Evolutionary conservation across 2,888 invertebrate genomes (phyloP).

Genomic region (Oxytorus armatus): DNA sequence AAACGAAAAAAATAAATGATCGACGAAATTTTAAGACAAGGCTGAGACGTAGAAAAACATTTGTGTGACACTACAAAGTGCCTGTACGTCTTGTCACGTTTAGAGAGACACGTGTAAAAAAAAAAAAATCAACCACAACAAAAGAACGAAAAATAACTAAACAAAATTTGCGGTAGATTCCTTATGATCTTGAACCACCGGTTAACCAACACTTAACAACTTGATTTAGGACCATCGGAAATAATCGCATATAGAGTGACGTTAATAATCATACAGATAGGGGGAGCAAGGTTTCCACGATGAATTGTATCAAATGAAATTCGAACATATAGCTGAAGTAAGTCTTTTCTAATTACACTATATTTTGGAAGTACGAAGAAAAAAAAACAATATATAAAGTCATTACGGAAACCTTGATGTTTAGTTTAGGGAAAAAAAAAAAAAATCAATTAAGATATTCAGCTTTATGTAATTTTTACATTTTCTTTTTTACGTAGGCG

Average conservation of each 20-base stretch:
- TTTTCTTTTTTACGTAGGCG: slow-evolving; percentile 70
- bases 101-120: slow-evolving; percentile 77
- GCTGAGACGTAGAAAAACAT: slow-evolving; percentile 79
- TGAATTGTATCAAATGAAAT: slow-evolving; percentile 72
- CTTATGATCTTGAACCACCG: slow-evolving; percentile 76
- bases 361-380: slow-evolving; percentile 73
- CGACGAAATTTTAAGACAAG: slow-evolving; percentile 81
- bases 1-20: slow-evolving; percentile 70
- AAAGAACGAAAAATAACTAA: slow-evolving; percentile 45
- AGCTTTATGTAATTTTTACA: slow-evolving; percentile 68
- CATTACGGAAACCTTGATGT: slow-evolving; percentile 74
- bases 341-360: slow-evolving; percentile 79
- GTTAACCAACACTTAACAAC: slow-evolving; percentile 59
- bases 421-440: slow-evolving; percentile 70
- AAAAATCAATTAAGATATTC: slow-evolving; percentile 67
- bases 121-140: slow-evolving; percentile 72
- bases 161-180: slow-evolving; percentile 78
- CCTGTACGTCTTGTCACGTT: slow-evolving; percentile 82
- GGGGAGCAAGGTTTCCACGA: slow-evolving; percentile 73
- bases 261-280: slow-evolving; percentile 63
- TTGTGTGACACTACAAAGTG: slow-evolving; percentile 84
- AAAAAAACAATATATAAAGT: slow-evolving; percentile 34
- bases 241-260: slow-evolving; percentile 68
- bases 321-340: slow-evolving; percentile 69
- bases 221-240: slow-evolving; percentile 74